phyloP scores from a whole-genome alignment of 2,888 invertebrate genomes.

The Andrena hattorfiana region DNA sequence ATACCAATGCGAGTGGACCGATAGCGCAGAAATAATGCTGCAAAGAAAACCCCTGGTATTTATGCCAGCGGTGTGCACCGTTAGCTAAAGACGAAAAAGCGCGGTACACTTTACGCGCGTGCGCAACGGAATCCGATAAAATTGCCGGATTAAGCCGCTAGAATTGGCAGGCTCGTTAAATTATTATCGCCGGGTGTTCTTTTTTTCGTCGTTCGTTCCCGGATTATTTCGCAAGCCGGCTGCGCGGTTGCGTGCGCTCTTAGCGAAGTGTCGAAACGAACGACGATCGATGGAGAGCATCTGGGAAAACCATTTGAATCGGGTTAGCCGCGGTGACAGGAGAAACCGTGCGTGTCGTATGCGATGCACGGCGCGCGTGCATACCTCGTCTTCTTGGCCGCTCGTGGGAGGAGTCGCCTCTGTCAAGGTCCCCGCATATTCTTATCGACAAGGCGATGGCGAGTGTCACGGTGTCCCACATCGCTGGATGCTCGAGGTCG shows the following conservation, averaged over 20 bases:
- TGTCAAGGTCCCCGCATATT: conserved; percentile 71
- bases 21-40: too few species aligned
- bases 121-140: too few species aligned
- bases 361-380: conserved; percentile 36
- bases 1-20: too few species aligned
- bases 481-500: conserved; percentile 64
- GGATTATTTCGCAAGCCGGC: conserved; percentile 40
- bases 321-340: conserved; percentile 25
- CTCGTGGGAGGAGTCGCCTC: conserved; percentile 69
- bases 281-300: conserved; percentile 35
- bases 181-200: background rate
- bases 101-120: too few species aligned
- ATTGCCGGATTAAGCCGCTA: too few species aligned
- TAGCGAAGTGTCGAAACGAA: conserved; percentile 48
- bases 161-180: too few species aligned
- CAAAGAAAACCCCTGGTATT: too few species aligned
- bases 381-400: conserved; percentile 44
- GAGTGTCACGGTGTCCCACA: conserved; percentile 61
- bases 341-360: conserved; percentile 32
- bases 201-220: conserved; percentile 18
- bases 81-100: too few species aligned
- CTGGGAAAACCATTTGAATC: conserved; percentile 59
- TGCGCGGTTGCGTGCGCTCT: conserved; percentile 13
- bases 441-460: conserved; percentile 61
- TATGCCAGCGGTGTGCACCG: too few species aligned